phyloP scores from a whole-genome alignment of 2,888 invertebrate species.

The Adela reaumurella region DNA sequence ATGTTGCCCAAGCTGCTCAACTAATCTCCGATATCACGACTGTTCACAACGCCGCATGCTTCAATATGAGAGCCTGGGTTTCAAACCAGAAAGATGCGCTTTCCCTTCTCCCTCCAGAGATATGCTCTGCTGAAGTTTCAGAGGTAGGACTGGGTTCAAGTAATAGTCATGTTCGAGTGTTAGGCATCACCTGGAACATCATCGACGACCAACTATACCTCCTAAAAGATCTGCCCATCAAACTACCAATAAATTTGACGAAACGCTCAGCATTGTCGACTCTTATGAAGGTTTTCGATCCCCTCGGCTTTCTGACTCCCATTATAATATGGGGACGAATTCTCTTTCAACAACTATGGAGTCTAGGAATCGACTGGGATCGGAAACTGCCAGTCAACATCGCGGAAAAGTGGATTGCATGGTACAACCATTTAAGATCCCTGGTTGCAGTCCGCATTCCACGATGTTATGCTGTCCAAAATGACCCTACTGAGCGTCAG shows the following conservation, averaged over 20 bases:
- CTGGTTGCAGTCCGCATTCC: slow-evolving; percentile 1
- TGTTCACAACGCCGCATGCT: background rate
- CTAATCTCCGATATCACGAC: background rate
- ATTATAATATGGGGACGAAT: slow-evolving; percentile 1
- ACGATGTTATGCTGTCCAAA: background rate
- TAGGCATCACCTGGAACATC: background rate
- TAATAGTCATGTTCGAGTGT: background rate
- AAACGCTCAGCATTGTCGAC: background rate
- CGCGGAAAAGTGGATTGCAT: slow-evolving; percentile 10
- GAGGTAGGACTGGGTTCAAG: background rate
- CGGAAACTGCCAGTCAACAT: background rate
- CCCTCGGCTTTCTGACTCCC: slow-evolving; percentile 2
- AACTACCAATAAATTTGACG: background rate
- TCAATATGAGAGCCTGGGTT: background rate
- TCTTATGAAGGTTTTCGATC: slow-evolving; percentile 2
- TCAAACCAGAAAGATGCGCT: background rate
- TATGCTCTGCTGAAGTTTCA: background rate
- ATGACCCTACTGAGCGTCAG: background rate
- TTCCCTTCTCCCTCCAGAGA: background rate
- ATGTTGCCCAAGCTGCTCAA: background rate
- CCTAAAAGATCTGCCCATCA: background rate
- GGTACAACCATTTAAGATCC: slow-evolving; percentile 11
- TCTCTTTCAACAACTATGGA: slow-evolving; percentile 2
- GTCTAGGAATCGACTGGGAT: slow-evolving; percentile 2
- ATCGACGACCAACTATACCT: background rate